Conservation (phyloP, 2,113 vertebrate species). For the Astatoreochromis straeleni region DNA sequence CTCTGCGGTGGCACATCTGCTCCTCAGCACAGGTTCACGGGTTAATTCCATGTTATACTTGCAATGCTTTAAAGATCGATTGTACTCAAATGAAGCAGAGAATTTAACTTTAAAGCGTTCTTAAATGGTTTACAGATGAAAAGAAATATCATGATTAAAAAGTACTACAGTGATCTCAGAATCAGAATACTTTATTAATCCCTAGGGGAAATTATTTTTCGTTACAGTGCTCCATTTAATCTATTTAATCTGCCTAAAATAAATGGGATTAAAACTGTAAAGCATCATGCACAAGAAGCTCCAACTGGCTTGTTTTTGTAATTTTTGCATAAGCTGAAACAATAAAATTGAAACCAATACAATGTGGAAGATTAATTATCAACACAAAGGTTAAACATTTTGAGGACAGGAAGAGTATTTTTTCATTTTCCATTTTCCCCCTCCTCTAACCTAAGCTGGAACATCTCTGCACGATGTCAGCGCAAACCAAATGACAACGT, state of each 20-base stretch:
- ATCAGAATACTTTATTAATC: neutral
- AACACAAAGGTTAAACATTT: neutral
- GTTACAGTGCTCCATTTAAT: neutral
- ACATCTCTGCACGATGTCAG: neutral
- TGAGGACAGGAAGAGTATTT: neutral
- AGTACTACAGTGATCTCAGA: neutral
- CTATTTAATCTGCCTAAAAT: neutral
- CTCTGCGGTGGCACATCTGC: conserved; percentile 22
- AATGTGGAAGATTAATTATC: neutral
- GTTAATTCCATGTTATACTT: neutral
- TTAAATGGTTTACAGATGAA: neutral
- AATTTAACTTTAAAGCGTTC: neutral
- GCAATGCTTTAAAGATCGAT: neutral
- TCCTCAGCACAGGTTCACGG: neutral
- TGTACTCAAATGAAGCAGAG: neutral
- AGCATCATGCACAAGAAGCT: neutral
- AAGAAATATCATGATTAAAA: neutral
- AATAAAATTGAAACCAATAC: neutral
- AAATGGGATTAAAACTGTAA: neutral
- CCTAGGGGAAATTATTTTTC: neutral
- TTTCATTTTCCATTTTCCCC: neutral
- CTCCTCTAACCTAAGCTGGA: neutral
- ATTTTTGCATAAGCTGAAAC: neutral
- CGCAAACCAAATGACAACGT: neutral
- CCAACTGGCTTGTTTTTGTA: neutral